Base-by-base conservation (phyloP, 1,140 invertebrate genomes). In the Saccostrea cuccullata region DNA sequence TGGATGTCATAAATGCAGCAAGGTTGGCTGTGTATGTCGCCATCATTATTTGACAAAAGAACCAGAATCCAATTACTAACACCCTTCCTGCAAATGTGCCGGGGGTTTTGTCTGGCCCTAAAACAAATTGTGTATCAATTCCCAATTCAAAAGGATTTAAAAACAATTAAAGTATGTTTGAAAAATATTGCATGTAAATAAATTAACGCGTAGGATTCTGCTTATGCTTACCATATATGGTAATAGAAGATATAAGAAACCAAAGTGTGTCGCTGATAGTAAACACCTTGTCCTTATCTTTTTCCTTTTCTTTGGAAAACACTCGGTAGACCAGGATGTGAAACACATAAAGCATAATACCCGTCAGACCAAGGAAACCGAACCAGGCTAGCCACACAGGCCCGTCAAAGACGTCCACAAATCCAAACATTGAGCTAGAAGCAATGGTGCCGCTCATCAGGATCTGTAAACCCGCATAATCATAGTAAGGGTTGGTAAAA, bases 201-300 rank as follows among this genome's bases (percentile, higher is more conserved):
- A 40, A 47, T n/a, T 84, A 47, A 40, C n/a, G 55, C 12, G 23
- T 55, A 15, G 55, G 30, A 36, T 36, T 36, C 30, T 36, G 58
- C 0, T n/a, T 20, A 84, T 20, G 55, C 30, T 64, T 77, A 92
- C 98, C 98, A 95, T 98, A 97, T 1, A 98, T 97, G 1, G 98
- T 98, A 92, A 98, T 98, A 0, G 98, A 98, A 0, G 98, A 98
- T 40, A 98, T 93, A 0, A 98, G 97, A 93, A 98, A 98, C 98
- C 98, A 98, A 92, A 98, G 97, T 90, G 97, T 98, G 94, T 93
- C 92, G 13, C 88, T 91, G 26, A 93, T 23, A 26, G 82, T 89
- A 67, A 92, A 92, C 20, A 86, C 60, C 15, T 86, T 67, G n/a
- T 73, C 84, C 20, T 86, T 55, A 23, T 87, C 88, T 30, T 88